Evolutionary conservation across 1,140 invertebrate species (phyloP).

Genomic region (Nebria ingens): DNA sequence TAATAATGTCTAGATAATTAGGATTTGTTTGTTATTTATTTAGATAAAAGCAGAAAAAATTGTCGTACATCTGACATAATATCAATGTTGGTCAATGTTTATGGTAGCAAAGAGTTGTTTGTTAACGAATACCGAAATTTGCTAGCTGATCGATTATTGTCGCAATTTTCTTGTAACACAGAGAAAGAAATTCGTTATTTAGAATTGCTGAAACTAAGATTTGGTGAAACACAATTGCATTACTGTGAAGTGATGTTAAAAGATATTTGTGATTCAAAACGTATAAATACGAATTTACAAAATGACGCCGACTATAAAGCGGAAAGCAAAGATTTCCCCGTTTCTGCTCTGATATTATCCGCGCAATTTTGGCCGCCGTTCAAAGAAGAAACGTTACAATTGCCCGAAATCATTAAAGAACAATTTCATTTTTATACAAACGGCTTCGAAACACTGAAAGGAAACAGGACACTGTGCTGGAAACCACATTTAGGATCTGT

Average conservation of each 20-base stretch:
- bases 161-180: slow-evolving; percentile 79
- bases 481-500: slow-evolving; percentile 87
- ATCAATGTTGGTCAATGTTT: slow-evolving; percentile 96
- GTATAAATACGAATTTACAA: slow-evolving; percentile 82
- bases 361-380: slow-evolving; percentile 99
- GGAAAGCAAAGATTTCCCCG: slow-evolving; percentile 50
- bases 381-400: slow-evolving; percentile 84
- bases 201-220: slow-evolving; percentile 87
- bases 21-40: slow-evolving; percentile 22
- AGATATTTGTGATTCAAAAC: slow-evolving; percentile 81
- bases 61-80: slow-evolving; percentile 85
- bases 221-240: slow-evolving; percentile 92
- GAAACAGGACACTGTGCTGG: slow-evolving; percentile 89
- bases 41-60: slow-evolving; percentile 45
- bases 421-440: slow-evolving; percentile 83
- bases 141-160: slow-evolving; percentile 82
- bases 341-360: slow-evolving; percentile 82
- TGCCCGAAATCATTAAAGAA: slow-evolving; percentile 70
- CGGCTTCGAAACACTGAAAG: slow-evolving; percentile 86
- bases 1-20: slow-evolving; percentile 15
- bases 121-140: slow-evolving; percentile 96
- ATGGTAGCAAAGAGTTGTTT: slow-evolving; percentile 96
- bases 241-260: slow-evolving; percentile 99
- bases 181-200: slow-evolving; percentile 91
- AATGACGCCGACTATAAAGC: slow-evolving; percentile 51